phyloP scores from a whole-genome alignment of 2,797 vertebrate species.

The Myripristis murdjan region DNA sequence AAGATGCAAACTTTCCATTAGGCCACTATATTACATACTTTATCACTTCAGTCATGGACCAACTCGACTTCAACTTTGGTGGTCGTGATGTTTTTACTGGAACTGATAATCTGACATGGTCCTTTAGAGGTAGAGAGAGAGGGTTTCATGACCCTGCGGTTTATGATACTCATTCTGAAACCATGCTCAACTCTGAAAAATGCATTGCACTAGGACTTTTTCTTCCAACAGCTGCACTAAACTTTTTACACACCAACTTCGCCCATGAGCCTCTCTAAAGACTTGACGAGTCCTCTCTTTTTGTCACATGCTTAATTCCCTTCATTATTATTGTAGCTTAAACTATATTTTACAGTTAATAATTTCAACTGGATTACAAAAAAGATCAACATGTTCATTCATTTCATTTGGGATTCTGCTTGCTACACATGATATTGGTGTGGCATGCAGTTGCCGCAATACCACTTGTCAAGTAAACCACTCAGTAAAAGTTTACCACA shows the following conservation, averaged over 20 bases:
- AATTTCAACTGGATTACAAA: constrained; percentile 12
- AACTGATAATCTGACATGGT: constrained; percentile 19
- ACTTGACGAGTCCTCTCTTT: constrained; percentile 46
- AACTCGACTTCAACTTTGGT: constrained; percentile 13
- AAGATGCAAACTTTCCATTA: constrained; percentile 34
- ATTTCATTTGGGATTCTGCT: not conserved
- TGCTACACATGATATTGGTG: not conserved
- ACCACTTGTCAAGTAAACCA: constrained; percentile 27
- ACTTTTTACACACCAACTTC: constrained; percentile 21
- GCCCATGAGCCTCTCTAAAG: constrained; percentile 18
- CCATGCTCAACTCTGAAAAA: constrained; percentile 6
- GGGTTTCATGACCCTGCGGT: not conserved
- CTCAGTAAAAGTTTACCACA: constrained; percentile 18
- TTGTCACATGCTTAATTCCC: constrained; percentile 58
- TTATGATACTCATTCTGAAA: not conserved
- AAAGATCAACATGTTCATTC: not conserved
- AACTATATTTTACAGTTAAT: not conserved
- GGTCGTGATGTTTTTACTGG: constrained; percentile 2
- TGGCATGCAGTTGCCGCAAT: constrained; percentile 1
- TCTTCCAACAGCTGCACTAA: not conserved
- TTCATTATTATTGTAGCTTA: constrained; percentile 7
- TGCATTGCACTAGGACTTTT: not conserved
- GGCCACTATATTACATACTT: constrained; percentile 7
- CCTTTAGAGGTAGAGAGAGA: not conserved
- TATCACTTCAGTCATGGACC: constrained; percentile 2